These are phyloP conservation scores for Palythoa caribaeorum DNA, from an alignment of 92 coral and sea anemone genomes.

Conservation along the genomic window DNA sequence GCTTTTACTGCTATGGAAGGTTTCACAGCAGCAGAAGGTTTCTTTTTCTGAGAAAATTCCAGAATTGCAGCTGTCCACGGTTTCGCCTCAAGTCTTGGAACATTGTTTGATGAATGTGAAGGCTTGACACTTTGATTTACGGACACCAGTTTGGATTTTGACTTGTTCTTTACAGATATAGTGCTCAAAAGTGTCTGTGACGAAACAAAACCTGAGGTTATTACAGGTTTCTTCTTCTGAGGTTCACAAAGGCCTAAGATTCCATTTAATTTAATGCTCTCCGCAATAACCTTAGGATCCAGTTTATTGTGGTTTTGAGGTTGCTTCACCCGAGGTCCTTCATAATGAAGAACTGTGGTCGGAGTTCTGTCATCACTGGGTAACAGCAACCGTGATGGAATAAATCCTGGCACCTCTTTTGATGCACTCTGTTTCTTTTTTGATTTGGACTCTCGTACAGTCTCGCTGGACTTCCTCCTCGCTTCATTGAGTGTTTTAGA, in stretches of 20 bases:
- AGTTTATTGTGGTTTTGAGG: conserved; percentile 7
- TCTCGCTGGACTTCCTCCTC: conserved; percentile 40
- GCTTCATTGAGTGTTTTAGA: conserved; percentile 17
- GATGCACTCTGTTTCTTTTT: conserved; percentile 23
- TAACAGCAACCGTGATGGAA: conserved; percentile 37
- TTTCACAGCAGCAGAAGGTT: conserved; percentile 37
- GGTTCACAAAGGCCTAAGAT: not conserved
- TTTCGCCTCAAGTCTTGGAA: conserved; percentile 13
- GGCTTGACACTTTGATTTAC: conserved; percentile 1
- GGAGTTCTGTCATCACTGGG: conserved; percentile 43
- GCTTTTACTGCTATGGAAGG: conserved; percentile 33
- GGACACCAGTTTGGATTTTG: conserved; percentile 5
- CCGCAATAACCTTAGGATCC: conserved; percentile 21
- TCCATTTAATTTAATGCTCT: conserved; percentile 18
- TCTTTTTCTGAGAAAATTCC: conserved; percentile 31
- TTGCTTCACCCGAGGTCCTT: conserved; percentile 24
- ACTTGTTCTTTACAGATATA: conserved; percentile 9
- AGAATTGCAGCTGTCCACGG: conserved; percentile 52
- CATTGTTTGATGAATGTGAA: not conserved
- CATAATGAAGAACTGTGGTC: conserved; percentile 42
- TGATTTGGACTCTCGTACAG: conserved; percentile 9
- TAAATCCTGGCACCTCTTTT: conserved; percentile 31
- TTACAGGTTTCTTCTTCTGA: conserved; percentile 3
- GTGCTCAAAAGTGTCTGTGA: conserved; percentile 18
- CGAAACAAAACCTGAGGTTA: conserved; percentile 31